Evolutionary conservation across 2,113 vertebrate genomes (phyloP).

Genomic region (Hymenochirus boettgeri): DNA sequence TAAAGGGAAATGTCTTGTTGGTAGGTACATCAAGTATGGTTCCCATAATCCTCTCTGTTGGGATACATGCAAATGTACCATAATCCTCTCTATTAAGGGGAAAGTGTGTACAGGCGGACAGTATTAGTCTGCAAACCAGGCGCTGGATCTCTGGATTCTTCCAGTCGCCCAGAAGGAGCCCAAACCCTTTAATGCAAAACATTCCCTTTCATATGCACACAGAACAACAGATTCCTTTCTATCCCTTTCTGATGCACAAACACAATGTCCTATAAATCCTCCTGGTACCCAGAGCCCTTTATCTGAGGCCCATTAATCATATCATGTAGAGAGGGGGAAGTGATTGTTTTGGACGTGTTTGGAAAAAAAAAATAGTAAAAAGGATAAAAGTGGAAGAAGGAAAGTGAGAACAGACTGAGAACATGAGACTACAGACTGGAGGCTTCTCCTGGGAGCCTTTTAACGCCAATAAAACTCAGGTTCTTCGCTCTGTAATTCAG

Average conservation of each 20-base stretch:
- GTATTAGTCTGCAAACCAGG: no score
- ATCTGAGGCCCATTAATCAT: conserved; percentile 17
- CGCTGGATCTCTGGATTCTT: no score
- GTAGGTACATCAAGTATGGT: no score
- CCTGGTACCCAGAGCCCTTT: not conserved
- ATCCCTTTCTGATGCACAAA: conserved; percentile 76
- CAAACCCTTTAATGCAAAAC: conserved; percentile 71
- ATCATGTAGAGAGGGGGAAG: not conserved
- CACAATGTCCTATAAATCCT: conserved; percentile 21
- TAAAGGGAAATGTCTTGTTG: no score
- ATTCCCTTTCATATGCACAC: no score
- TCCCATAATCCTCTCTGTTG: no score
- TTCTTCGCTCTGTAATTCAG: conserved; percentile 8
- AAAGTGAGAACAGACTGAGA: conserved; percentile 5
- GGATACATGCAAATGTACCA: no score
- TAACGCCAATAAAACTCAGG: conserved; percentile 21
- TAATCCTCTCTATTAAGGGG: no score
- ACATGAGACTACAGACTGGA: not conserved
- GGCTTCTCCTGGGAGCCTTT: not conserved
- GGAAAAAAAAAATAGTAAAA: conserved; percentile 4
- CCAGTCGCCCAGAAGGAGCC: not conserved
- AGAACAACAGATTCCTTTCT: conserved; percentile 67
- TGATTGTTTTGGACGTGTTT: conserved; percentile 5
- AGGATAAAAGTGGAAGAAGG: not conserved
- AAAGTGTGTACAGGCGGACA: no score